A percentile compares a stretch with the other conserved stretches of the same genome.
Evolutionary conservation across 2,797 vertebrate species (phyloP).

Genomic region (Amblyraja radiata): DNA sequence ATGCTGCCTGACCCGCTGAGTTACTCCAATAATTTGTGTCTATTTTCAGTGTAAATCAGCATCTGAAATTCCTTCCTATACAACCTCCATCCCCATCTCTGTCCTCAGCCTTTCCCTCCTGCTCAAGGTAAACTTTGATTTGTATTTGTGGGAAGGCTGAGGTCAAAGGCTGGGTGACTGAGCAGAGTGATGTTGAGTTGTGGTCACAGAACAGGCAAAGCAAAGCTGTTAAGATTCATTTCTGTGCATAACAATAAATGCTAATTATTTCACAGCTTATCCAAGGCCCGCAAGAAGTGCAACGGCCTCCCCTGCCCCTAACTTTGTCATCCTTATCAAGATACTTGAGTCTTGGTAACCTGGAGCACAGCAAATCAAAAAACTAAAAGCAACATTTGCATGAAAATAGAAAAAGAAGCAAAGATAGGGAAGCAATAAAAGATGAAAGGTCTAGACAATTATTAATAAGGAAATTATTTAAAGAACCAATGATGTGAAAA

Average conservation of each 20-base stretch:
- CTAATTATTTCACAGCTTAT: neutral
- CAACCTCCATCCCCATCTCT: too few relatives aligned
- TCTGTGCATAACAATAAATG: neutral
- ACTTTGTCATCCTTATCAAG: neutral
- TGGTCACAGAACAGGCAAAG: neutral
- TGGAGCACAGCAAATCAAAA: neutral
- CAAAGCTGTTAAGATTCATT: neutral
- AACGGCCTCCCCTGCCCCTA: neutral
- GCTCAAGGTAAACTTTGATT: neutral
- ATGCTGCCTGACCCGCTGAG: too few relatives aligned
- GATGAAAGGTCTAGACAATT: neutral
- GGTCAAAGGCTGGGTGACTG: neutral
- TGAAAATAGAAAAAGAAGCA: neutral
- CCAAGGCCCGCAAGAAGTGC: neutral
- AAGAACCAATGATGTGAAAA: neutral
- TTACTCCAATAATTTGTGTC: too few relatives aligned
- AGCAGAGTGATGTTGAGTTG: neutral
- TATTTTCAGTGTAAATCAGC: too few relatives aligned
- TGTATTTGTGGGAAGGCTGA: neutral
- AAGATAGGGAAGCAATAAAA: neutral
- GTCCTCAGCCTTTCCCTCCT: too few relatives aligned
- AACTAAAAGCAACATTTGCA: neutral
- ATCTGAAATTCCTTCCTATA: too few relatives aligned
- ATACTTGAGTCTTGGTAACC: neutral
- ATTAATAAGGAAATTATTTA: neutral